Evolutionary conservation across 2,113 vertebrate genomes (phyloP), one percentile per base, ranked within the genome.

Genomic region (Albula glossodonta): DNA sequence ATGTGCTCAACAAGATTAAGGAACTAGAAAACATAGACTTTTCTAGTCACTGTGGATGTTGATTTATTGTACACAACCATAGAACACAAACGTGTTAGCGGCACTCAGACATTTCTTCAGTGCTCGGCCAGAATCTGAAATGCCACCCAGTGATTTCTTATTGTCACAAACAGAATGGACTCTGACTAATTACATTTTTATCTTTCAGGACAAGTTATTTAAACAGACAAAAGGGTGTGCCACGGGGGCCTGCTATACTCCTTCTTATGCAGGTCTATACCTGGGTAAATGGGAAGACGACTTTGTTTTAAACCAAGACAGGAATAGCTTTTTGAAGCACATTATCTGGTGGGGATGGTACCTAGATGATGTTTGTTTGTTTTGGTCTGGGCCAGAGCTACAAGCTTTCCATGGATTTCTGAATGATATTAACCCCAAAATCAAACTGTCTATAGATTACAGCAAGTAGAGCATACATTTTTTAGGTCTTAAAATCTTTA

Each of bases 181-280:
- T 78, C 25, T 78, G 74, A 78, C 74, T 8, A 78, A 78, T 12
- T n/a, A 78, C 22, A 25, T 78, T 25, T 78, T 25, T 9, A 78
- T 78, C 25, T 78, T 78, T 78, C 74, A 78, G 41, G 41, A 78
- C 74, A 78, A 78, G 25, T 10, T 78, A 25, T 78, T 78, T 48
- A 78, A 78, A 78, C 74, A 78, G 74, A 78, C 41, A 9, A 78
- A 78, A 78, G 74, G 74, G 74, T 78, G 70, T 78, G 74, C 74
- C 10, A 78, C 6, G 22, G 19, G 74, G 9, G 74, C 74, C 9
- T 7, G 74, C 41, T 78, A 78, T 48, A 78, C 9, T 31, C 74
- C 74, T 66, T 66, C 60, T 48, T 78, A 78, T 78, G 74, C 74
- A 78, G 74, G 41, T 78, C 19, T 78, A 31, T 78, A 78, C 74